phyloP scores from a whole-genome alignment of 2,113 vertebrate species.

The Sorex fumeus region DNA sequence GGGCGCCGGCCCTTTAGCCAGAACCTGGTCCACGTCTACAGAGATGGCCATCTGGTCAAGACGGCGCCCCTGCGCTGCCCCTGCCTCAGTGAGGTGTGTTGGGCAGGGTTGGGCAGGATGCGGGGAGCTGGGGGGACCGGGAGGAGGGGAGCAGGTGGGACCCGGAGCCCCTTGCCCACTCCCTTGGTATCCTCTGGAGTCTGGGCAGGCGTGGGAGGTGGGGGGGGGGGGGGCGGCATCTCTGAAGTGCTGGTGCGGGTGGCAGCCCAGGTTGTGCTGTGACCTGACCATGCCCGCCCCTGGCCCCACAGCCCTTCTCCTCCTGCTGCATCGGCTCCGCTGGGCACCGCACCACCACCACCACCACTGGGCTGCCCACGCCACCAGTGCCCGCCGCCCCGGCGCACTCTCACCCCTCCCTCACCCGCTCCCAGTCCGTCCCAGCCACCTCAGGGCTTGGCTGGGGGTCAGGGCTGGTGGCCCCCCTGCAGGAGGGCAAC shows the following conservation, averaged over 20 bases:
- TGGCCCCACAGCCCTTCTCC: slow-evolving; percentile 93
- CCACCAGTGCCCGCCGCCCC: slow-evolving; percentile 53
- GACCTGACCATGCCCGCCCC: accelerated
- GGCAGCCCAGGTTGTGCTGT: not conserved
- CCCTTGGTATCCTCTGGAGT: not conserved
- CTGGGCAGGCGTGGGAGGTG: not conserved
- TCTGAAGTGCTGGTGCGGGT: not conserved
- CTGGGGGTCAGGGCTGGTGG: slow-evolving; percentile 84
- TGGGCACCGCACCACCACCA: slow-evolving; percentile 96
- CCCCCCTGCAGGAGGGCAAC: slow-evolving; percentile 86
- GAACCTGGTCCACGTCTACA: slow-evolving; percentile 94
- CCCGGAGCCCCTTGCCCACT: not conserved
- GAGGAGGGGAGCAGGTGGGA: not conserved
- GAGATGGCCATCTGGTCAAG: slow-evolving; percentile 92
- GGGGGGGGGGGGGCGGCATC: no score
- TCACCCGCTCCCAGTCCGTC: slow-evolving; percentile 95
- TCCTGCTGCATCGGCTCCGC: slow-evolving; percentile 98
- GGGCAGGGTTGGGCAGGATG: not conserved
- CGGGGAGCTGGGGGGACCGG: not conserved
- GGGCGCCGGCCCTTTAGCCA: slow-evolving; percentile 97
- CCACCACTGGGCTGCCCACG: slow-evolving; percentile 79
- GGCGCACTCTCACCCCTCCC: slow-evolving; percentile 84
- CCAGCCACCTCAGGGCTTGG: slow-evolving; percentile 84
- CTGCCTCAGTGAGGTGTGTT: slow-evolving; percentile 94
- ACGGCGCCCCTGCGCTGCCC: slow-evolving; percentile 95